phyloP scores from a whole-genome alignment of 2,888 invertebrate species.

The Drosophila cognata region DNA sequence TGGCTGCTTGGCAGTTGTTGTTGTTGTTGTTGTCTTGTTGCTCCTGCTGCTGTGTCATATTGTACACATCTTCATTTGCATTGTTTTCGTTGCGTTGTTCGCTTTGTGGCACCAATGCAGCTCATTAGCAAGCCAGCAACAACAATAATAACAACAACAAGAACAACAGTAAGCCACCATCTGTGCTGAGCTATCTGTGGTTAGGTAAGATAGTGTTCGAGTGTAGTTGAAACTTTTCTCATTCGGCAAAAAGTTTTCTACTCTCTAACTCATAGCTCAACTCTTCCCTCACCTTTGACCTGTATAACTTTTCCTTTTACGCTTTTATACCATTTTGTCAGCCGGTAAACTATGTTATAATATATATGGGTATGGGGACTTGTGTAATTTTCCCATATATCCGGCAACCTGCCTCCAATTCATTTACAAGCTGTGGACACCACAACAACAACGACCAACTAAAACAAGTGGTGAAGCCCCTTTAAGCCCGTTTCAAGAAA shows the following conservation, averaged over 20 bases:
- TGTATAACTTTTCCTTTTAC: slow-evolving; percentile 32
- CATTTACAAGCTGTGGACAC: slow-evolving; percentile 27
- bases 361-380: slow-evolving; percentile 47
- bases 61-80: slow-evolving; percentile 59
- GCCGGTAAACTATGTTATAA: slow-evolving; percentile 65
- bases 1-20: slow-evolving; percentile 11
- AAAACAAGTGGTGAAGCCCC: slow-evolving; percentile 61
- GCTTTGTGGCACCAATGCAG: slow-evolving; percentile 33
- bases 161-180: not conserved
- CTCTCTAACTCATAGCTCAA: slow-evolving; percentile 11
- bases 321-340: slow-evolving; percentile 42
- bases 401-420: slow-evolving; percentile 39
- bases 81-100: slow-evolving; percentile 21
- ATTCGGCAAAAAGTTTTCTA: slow-evolving; percentile 31
- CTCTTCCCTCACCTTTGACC: slow-evolving; percentile 54
- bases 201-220: not conserved
- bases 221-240: slow-evolving; percentile 30
- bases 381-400: slow-evolving; percentile 74
- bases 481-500: slow-evolving; percentile 61
- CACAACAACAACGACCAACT: slow-evolving; percentile 14
- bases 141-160: not conserved
- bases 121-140: slow-evolving; percentile 49
- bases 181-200: slow-evolving; percentile 15
- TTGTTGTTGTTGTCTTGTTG: slow-evolving; percentile 12
- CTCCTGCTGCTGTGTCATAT: slow-evolving; percentile 30